Conservation (phyloP, 2,888 invertebrate genomes). For the Entomobrya proxima region DNA sequence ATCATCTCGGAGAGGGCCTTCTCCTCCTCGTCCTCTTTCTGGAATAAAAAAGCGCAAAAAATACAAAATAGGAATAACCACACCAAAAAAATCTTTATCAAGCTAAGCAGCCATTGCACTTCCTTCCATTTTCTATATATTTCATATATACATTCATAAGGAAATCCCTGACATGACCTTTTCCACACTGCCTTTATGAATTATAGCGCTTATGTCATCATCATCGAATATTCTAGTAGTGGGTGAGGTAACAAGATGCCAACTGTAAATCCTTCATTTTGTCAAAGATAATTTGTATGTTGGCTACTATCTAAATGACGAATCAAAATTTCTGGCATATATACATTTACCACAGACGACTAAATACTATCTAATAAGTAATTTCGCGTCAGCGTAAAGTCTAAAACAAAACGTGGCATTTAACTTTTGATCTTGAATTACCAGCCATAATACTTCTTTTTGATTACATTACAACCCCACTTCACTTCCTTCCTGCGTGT, state of each 20-base stretch:
- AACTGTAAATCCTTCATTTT: slow-evolving; percentile 60
- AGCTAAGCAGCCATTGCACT: too few relatives aligned
- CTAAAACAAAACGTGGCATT: too few relatives aligned
- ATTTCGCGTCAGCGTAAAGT: too few relatives aligned
- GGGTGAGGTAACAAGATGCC: slow-evolving; percentile 17
- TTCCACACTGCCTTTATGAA: neutral
- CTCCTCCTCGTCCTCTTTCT: slow-evolving; percentile 61
- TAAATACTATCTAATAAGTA: too few relatives aligned
- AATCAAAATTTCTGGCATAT: too few relatives aligned
- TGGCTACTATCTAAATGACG: neutral
- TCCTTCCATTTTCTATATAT: slow-evolving; percentile 21
- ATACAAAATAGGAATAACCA: neutral
- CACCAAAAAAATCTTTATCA: neutral
- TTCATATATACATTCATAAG: neutral
- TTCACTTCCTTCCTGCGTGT: too few relatives aligned
- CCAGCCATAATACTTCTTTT: too few relatives aligned
- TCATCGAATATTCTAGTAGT: neutral
- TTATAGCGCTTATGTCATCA: neutral
- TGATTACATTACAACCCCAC: too few relatives aligned
- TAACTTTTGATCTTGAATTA: too few relatives aligned
- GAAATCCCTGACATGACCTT: slow-evolving; percentile 37
- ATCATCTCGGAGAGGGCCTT: slow-evolving; percentile 63
- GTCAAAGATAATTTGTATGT: slow-evolving; percentile 52
- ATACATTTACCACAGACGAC: too few relatives aligned
- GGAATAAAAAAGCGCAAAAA: slow-evolving; percentile 10